phyloP scores from a whole-genome alignment of 2,797 vertebrate species.

The Macroramphosus scolopax region DNA sequence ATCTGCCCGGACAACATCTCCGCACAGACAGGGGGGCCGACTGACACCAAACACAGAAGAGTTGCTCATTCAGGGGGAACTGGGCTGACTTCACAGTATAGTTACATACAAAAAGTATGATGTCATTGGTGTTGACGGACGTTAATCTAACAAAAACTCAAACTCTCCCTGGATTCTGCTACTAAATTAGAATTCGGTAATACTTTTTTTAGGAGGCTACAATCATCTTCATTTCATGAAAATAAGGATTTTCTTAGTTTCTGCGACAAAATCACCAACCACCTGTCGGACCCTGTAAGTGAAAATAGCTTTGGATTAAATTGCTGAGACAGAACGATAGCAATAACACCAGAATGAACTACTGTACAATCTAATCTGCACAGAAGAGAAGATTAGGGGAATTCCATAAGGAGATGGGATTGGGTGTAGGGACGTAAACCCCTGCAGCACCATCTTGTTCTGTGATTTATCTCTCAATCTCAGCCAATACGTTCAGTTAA shows the following conservation, averaged over 20 bases:
- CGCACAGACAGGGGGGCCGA: conserved; percentile 19
- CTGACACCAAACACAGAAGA: conserved; percentile 50
- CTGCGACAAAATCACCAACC: conserved; percentile 36
- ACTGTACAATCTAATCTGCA: conserved; percentile 71
- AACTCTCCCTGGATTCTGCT: conserved; percentile 1
- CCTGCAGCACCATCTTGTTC: conserved; percentile 63
- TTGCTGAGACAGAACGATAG: conserved; percentile 47
- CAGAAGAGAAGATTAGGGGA: conserved; percentile 73
- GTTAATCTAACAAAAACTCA: conserved; percentile 37
- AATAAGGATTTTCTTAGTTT: conserved; percentile 12
- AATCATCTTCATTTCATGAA: conserved; percentile 1
- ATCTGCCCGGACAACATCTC: conserved; percentile 64
- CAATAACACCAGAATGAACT: conserved; percentile 63
- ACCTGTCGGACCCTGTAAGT: conserved; percentile 53
- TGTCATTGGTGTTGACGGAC: conserved; percentile 51
- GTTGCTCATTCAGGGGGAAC: conserved; percentile 61
- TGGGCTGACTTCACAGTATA: conserved; percentile 59
- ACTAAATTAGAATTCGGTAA: conserved; percentile 9
- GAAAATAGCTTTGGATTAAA: conserved; percentile 71
- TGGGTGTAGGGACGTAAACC: conserved; percentile 61
- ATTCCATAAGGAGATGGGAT: conserved; percentile 75
- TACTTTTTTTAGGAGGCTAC: neutral
- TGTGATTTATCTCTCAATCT: conserved; percentile 64
- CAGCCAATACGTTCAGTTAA: conserved; percentile 40
- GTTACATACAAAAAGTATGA: conserved; percentile 53